Base-by-base conservation (phyloP, 2,113 vertebrate genomes). In the Rhagologus leucostigma region DNA sequence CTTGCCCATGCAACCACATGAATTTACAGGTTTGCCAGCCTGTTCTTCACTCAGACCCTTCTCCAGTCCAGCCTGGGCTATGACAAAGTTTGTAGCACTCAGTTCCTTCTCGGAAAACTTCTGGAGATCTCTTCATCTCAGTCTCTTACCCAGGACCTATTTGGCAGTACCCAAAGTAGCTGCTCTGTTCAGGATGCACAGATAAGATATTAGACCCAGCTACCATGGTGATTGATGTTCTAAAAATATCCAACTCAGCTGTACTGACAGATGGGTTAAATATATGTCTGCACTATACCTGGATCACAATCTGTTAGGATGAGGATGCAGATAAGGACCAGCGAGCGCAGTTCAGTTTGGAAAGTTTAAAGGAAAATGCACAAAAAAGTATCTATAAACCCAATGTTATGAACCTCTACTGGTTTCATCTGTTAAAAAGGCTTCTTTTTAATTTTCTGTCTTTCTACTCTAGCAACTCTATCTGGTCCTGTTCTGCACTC, bases 251-350 rank as follows among this genome's bases (percentile, higher is more conserved):
- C 42, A 85, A 55, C 74, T 89, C 84, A 89, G 74, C 79, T 90
- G 86, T 70, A 77, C 83, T 95, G 80, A 90, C 84, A 94, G 90
- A 93, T 94, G 67, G 79, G 63, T 85, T 96, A 96, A 90, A 83
- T 86, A 55, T 39, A 73, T 24, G 42, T 26, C 63, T 95, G 70
- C 55, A 79, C 52, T 87, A 63, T 84, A 94, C 86, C 89, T 77
- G 87, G 84, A 88, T 63, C 68, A 59, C 75, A 88, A 62, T 77
- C 90, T 91, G 82, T 55, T 69, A 39, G 59, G 67, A 83, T 76
- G 75, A 90, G 47, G 75, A 76, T 62, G 30, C 42, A 55, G 75
- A 62, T 62, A 95, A 80, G 63, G 70, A 85, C 53, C 80, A 92
- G 64, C 0, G 0, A 68, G 32, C 5, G 4, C 15, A 84, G 47